phyloP scores from a whole-genome alignment of 2,113 vertebrate species.

The Rhabdomys dilectus region DNA sequence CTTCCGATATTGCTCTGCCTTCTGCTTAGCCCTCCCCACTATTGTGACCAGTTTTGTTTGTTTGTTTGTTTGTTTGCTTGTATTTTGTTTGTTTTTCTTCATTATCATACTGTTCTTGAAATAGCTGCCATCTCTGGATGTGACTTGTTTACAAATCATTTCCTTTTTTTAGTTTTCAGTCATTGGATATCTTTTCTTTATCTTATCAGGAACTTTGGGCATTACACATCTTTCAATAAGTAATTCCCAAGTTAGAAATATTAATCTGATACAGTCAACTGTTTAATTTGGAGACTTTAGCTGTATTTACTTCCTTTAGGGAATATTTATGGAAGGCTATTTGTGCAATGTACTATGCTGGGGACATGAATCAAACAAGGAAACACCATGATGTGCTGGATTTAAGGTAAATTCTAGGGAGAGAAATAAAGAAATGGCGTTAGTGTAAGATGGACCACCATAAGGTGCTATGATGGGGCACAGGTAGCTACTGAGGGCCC shows the following conservation, averaged over 20 bases:
- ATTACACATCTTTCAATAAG: not conserved
- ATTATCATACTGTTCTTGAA: not conserved
- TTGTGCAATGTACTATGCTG: not conserved
- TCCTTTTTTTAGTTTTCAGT: not conserved
- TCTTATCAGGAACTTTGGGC: not conserved
- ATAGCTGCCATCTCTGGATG: not conserved
- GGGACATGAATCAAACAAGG: not conserved
- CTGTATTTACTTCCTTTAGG: slow-evolving; percentile 40
- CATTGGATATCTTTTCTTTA: not conserved
- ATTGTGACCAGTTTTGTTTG: not conserved
- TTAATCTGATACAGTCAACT: not conserved
- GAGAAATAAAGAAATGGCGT: not conserved
- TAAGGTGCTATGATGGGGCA: not conserved
- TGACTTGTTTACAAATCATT: not conserved
- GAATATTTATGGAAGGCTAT: not conserved
- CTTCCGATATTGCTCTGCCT: not conserved
- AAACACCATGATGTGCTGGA: not conserved
- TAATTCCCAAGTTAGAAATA: not conserved
- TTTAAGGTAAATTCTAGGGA: not conserved
- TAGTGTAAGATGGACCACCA: not conserved
- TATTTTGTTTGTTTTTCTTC: not conserved
- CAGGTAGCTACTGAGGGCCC: not conserved
- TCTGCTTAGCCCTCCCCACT: not conserved
- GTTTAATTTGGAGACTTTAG: not conserved
- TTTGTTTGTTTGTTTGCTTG: too few relatives aligned